These are phyloP conservation scores for Meloe dianella DNA, from an alignment of 2,888 invertebrate species.

Conservation along the genomic window DNA sequence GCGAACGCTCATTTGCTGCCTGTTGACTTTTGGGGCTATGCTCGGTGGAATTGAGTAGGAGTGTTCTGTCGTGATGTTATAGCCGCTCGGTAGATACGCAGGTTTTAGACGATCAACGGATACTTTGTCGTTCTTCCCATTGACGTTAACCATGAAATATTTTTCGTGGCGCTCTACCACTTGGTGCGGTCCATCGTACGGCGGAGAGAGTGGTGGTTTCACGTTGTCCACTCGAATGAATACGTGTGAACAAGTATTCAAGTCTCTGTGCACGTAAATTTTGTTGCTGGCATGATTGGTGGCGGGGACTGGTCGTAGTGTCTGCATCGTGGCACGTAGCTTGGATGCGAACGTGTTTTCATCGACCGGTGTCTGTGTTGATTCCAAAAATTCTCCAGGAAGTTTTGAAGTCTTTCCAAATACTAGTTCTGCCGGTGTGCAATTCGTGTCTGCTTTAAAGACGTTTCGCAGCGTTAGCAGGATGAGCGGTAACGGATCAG, in stretches of 20 bases:
- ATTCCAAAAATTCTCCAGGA: slow-evolving; percentile 33
- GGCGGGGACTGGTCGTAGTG: not conserved
- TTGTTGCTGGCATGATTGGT: not conserved
- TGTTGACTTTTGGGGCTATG: not conserved
- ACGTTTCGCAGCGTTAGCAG: slow-evolving; percentile 46
- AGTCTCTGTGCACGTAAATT: not conserved
- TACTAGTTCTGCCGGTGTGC: slow-evolving; percentile 47
- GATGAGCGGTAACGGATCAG: slow-evolving; percentile 42
- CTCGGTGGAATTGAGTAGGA: not conserved
- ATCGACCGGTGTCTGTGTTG: not conserved
- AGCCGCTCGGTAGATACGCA: not conserved
- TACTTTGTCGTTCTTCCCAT: slow-evolving; percentile 4
- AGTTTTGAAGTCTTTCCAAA: slow-evolving; percentile 45
- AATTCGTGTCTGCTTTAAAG: slow-evolving; percentile 45
- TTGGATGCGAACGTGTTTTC: not conserved
- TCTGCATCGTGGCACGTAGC: slow-evolving; percentile 3
- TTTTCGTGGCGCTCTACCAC: slow-evolving; percentile 3
- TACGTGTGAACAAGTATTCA: not conserved
- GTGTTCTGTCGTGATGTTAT: not conserved
- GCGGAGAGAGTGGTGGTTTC: not conserved
- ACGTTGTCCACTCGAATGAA: slow-evolving; percentile 13
- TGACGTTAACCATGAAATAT: slow-evolving; percentile 1
- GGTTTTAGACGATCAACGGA: slow-evolving; percentile 11
- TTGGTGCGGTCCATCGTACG: slow-evolving; percentile 16
- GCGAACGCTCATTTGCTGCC: not conserved